Percentiles rank a stretch among this genome's conserved stretches.
Conservation (phyloP, 2,797 vertebrate genomes). For the Margarornis squamiger region DNA sequence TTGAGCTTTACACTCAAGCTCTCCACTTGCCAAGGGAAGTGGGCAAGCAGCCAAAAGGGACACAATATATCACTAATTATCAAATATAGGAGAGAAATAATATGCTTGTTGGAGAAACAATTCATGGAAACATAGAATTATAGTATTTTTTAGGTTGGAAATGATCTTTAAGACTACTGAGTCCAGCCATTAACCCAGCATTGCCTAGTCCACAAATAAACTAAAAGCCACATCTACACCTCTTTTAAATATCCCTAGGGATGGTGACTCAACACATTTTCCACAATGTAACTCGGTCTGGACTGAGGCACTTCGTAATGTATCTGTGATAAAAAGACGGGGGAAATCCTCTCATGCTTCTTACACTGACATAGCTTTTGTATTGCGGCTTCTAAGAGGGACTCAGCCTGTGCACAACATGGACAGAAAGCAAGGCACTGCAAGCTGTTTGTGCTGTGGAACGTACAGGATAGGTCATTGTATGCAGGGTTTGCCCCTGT, state of each 20-base stretch:
- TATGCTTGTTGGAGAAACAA: background rate
- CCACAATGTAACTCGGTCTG: background rate
- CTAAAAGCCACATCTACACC: background rate
- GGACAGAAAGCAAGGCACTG: background rate
- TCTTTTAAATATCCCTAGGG: background rate
- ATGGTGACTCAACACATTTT: background rate
- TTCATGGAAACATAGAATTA: background rate
- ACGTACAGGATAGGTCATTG: fast-evolving
- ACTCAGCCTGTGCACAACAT: fast-evolving
- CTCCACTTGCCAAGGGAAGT: background rate
- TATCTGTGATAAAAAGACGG: background rate
- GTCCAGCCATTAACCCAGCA: background rate
- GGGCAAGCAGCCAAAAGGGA: constrained; percentile 17
- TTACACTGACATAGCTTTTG: background rate
- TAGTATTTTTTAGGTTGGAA: background rate
- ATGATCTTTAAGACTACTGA: background rate
- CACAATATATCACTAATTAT: background rate
- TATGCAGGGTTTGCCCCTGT: background rate
- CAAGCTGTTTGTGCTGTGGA: background rate
- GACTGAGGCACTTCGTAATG: background rate
- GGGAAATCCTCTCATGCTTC: background rate
- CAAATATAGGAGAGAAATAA: background rate
- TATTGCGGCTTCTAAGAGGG: background rate
- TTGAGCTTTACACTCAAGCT: background rate
- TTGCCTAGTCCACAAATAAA: background rate